Evolutionary conservation across 2,888 invertebrate genomes (phyloP).

Genomic region (Hedya salicella): DNA sequence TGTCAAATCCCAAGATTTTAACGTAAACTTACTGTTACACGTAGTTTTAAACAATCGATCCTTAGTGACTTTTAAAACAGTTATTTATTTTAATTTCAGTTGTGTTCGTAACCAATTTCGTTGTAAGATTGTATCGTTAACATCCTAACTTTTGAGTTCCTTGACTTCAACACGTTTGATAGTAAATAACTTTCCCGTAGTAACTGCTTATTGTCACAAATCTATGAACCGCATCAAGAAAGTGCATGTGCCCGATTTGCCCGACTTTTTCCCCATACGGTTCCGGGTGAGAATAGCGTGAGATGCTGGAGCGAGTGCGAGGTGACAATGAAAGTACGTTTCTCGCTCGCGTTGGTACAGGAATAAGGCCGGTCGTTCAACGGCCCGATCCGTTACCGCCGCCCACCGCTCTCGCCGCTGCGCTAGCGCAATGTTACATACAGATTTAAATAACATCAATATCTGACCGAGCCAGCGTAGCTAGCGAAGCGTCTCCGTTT

Average conservation of each 20-base stretch:
- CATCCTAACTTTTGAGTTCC: not conserved
- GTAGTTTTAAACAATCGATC: too few species aligned
- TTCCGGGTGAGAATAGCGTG: constrained; percentile 42
- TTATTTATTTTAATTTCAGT: too few species aligned
- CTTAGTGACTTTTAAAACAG: too few species aligned
- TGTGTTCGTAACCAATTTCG: too few species aligned
- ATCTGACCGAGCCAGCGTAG: too few species aligned
- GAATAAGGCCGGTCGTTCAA: constrained; percentile 84
- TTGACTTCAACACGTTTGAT: not conserved
- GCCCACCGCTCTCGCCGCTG: constrained; percentile 53
- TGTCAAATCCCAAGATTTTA: too few species aligned
- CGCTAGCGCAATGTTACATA: constrained; percentile 43
- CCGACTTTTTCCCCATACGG: constrained; percentile 36
- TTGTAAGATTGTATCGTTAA: too few species aligned
- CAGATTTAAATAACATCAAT: constrained; percentile 26
- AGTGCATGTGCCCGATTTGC: constrained; percentile 27
- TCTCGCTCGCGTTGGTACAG: constrained; percentile 80
- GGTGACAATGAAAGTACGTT: constrained; percentile 84
- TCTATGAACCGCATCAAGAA: constrained; percentile 33
- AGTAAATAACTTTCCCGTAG: constrained; percentile 10
- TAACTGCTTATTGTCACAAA: constrained; percentile 21
- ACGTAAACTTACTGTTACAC: too few species aligned
- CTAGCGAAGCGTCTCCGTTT: too few species aligned
- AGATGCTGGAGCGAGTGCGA: constrained; percentile 51
- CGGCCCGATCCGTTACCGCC: constrained; percentile 78